These are phyloP conservation scores for Lepus oiostolus DNA, from an alignment of 2,797 vertebrate species.

Conservation along the genomic window DNA sequence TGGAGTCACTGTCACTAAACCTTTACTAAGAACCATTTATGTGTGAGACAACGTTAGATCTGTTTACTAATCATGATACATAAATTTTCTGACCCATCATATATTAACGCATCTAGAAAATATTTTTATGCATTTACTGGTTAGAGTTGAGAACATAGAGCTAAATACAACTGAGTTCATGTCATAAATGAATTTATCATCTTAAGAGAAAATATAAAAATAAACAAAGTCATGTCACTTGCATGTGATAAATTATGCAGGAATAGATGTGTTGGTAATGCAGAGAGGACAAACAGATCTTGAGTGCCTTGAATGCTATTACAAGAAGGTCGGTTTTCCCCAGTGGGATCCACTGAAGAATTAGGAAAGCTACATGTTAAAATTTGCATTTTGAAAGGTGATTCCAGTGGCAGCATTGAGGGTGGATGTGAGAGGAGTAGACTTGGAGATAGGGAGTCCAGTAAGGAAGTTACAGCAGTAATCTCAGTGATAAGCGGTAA, in stretches of 20 bases:
- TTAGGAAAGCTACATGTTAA: background rate
- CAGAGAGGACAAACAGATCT: background rate
- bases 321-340: constrained; percentile 17
- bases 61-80: background rate
- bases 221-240: background rate
- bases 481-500: background rate
- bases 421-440: background rate
- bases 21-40: background rate
- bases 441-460: background rate
- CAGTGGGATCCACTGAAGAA: background rate
- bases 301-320: background rate
- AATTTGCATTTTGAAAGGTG: background rate
- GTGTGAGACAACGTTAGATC: background rate
- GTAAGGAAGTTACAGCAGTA: background rate
- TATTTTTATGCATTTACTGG: constrained; percentile 27
- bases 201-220: constrained; percentile 46
- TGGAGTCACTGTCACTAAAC: background rate
- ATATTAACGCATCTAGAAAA: constrained; percentile 36
- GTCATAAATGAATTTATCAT: constrained; percentile 20
- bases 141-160: constrained; percentile 9
- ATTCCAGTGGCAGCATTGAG: background rate
- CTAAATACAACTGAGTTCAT: background rate
- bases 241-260: background rate
- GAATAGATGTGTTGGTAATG: background rate
- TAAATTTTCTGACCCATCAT: constrained; percentile 33